phyloP scores from a whole-genome alignment of 2,113 vertebrate genomes.

The Oriolus oriolus region DNA sequence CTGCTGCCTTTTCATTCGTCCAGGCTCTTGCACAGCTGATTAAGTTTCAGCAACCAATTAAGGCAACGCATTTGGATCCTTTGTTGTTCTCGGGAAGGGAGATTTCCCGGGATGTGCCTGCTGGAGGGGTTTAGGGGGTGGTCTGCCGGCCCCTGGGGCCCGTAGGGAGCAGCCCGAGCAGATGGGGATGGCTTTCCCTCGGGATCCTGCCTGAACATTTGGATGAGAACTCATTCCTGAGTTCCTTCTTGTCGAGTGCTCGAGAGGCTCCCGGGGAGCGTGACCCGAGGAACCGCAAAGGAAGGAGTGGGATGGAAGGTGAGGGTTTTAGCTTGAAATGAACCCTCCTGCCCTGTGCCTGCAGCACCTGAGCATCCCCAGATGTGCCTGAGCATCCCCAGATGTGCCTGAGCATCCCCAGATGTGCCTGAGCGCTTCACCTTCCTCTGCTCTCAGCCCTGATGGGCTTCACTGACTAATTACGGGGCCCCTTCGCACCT shows the following conservation, averaged over 20 bases:
- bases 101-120: background rate
- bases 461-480: background rate
- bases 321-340: background rate
- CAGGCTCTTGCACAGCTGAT: background rate
- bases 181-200: background rate
- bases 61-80: background rate
- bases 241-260: background rate
- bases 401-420: background rate
- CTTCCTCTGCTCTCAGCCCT: background rate
- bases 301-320: background rate
- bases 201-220: background rate
- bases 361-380: background rate
- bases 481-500: background rate
- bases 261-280: background rate
- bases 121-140: background rate
- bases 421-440: background rate
- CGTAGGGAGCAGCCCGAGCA: background rate
- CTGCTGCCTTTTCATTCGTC: background rate
- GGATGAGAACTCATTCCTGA: background rate
- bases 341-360: background rate
- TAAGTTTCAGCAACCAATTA: background rate
- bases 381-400: background rate
- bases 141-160: rapidly evolving
- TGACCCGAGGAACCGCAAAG: background rate
- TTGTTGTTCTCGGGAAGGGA: background rate